Evolutionary conservation across 2,797 vertebrate genomes (phyloP).

Genomic region (Eurystomus glaucurus): DNA sequence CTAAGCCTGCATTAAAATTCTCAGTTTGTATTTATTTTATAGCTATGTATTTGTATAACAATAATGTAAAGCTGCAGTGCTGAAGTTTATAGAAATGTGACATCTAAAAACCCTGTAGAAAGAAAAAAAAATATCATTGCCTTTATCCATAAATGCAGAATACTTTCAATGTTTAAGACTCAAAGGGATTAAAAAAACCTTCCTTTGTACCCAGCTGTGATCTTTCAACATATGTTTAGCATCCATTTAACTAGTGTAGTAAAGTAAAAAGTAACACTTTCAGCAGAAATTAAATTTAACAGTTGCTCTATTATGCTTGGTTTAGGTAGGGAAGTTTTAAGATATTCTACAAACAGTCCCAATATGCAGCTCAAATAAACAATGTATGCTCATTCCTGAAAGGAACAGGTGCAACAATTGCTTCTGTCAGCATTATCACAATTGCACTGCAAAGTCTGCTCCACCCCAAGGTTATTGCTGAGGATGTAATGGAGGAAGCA

Average conservation of each 20-base stretch:
- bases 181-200: not conserved
- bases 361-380: not conserved
- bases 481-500: not conserved
- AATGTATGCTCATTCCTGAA: not conserved
- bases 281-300: slow-evolving; percentile 62
- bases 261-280: slow-evolving; percentile 22
- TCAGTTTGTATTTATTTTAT: not conserved
- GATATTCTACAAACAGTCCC: slow-evolving; percentile 29
- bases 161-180: not conserved
- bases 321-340: slow-evolving; percentile 60
- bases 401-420: not conserved
- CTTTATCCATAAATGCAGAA: not conserved
- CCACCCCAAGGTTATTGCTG: not conserved
- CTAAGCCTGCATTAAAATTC: not conserved
- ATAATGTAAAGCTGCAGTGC: not conserved
- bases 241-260: not conserved
- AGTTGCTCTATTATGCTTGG: slow-evolving; percentile 34
- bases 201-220: not conserved
- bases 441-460: not conserved
- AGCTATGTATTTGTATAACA: not conserved
- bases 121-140: not conserved
- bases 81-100: not conserved
- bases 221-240: not conserved
- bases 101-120: not conserved
- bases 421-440: not conserved